Evolutionary conservation across 2,888 invertebrate genomes (phyloP).

Genomic region (Pegoplata infirma): DNA sequence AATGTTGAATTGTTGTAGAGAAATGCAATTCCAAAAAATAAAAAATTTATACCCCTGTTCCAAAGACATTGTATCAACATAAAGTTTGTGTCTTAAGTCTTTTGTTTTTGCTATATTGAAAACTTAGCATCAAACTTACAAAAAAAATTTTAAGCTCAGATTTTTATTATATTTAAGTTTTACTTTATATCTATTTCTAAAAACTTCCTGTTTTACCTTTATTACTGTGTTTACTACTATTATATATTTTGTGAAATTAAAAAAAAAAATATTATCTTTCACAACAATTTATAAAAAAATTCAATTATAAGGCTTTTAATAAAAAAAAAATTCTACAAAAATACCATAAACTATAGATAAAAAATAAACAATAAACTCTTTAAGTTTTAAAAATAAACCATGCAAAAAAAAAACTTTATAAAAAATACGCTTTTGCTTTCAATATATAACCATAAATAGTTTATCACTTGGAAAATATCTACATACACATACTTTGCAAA

Average conservation of each 20-base stretch:
- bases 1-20: no score
- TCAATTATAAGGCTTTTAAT: constrained; percentile 31
- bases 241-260: constrained; percentile 2
- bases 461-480: constrained; percentile 51
- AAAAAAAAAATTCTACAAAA: background rate
- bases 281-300: constrained; percentile 33
- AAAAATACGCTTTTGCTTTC: constrained; percentile 49
- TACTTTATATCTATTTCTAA: no score
- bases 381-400: background rate
- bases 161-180: no score
- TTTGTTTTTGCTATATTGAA: no score
- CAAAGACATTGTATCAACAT: no score
- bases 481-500: constrained; percentile 30
- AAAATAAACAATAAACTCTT: background rate
- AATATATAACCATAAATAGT: constrained; percentile 56
- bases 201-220: background rate
- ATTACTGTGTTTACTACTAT: background rate
- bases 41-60: no score
- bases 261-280: background rate
- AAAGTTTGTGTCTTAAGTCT: no score
- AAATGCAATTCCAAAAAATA: no score
- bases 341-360: constrained; percentile 13
- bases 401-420: constrained; percentile 2
- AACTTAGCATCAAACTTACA: no score
- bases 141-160: no score